phyloP scores from a whole-genome alignment of 2,888 invertebrate genomes.

The Emmelina monodactyla region DNA sequence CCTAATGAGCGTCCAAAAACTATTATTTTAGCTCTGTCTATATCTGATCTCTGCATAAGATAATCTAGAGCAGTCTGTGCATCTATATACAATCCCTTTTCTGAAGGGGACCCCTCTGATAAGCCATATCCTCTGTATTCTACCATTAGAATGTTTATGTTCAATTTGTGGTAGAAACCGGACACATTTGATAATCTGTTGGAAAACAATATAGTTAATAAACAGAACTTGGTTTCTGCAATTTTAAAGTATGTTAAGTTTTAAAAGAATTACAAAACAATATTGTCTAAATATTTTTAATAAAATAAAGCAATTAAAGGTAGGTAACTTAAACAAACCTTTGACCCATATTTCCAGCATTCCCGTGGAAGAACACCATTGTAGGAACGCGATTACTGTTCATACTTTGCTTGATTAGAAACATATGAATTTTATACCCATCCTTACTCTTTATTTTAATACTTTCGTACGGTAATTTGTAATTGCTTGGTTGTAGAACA shows the following conservation, averaged over 20 bases:
- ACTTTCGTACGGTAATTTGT: conserved; percentile 87
- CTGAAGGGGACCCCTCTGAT: conserved; percentile 88
- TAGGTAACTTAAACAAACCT: conserved; percentile 51
- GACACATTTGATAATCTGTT: conserved; percentile 84
- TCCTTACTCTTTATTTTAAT: conserved; percentile 73
- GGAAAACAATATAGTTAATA: conserved; percentile 18
- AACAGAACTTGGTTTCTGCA: not conserved
- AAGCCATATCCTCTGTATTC: conserved; percentile 96
- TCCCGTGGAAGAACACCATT: conserved; percentile 91
- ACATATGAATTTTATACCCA: conserved; percentile 81
- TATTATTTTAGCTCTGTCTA: conserved; percentile 85
- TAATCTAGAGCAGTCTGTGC: conserved; percentile 89
- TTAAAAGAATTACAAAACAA: not conserved
- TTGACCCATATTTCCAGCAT: conserved; percentile 97
- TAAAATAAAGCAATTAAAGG: not conserved
- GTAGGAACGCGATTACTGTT: conserved; percentile 79
- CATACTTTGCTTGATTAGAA: conserved; percentile 78
- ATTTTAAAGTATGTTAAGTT: no score
- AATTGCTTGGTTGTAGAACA: conserved; percentile 86
- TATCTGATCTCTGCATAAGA: conserved; percentile 79
- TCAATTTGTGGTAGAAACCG: conserved; percentile 81
- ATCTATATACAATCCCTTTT: conserved; percentile 87
- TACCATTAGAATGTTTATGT: conserved; percentile 89
- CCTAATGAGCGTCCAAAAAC: conserved; percentile 91
- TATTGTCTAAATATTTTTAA: not conserved